Base-by-base conservation (phyloP, 2,888 invertebrate genomes). In the Nebria brevicollis region DNA sequence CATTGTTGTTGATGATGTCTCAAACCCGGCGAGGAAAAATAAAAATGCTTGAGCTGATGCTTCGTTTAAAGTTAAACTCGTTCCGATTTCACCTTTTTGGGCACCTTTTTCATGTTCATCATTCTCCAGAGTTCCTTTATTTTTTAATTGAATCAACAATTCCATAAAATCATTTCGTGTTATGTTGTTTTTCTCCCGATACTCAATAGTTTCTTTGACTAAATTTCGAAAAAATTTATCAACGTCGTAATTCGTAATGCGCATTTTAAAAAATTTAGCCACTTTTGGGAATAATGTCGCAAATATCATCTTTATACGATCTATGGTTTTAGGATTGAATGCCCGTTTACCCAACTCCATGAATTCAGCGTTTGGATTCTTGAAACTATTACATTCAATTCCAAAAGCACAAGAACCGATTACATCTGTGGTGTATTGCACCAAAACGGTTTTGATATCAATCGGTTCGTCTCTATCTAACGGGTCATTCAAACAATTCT, bases 131-230 rank as follows among this genome's bases (percentile, higher is more conserved):
- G 82, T 84, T 10, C 83, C 84, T 11, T 83, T 85, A 70, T 88
- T 89, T 83, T 88, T 89, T 72, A 88, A 83, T n/a, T 90, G 89
- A 2, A 91, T 86, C 79, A 91, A 84, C 64, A 90, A 84, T 79
- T 91, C 89, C 26, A 92, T 85, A 82, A 91, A 92, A 83, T 92
- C 91, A 77, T 90, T 89, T 11, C 91, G 83, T 84, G 87, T 84
- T 0, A 88, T 78, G 3, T 86, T 84, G 79, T 86, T 84, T 83
- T 87, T 83, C 64, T 88, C 86, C 1, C 91, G 86, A 81, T 87
- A 87, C 0, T 87, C 86, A 1, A 91, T 87, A 0, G 89, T 89
- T 0, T 88, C 86, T 2, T 85, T 83, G 0, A 90, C 88, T 66
- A 89, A 83, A 7, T 86, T 84, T 77, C 81, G n/a, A 26, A 75